phyloP scores from a whole-genome alignment of 2,113 vertebrate species.

The Arizona elegans region DNA sequence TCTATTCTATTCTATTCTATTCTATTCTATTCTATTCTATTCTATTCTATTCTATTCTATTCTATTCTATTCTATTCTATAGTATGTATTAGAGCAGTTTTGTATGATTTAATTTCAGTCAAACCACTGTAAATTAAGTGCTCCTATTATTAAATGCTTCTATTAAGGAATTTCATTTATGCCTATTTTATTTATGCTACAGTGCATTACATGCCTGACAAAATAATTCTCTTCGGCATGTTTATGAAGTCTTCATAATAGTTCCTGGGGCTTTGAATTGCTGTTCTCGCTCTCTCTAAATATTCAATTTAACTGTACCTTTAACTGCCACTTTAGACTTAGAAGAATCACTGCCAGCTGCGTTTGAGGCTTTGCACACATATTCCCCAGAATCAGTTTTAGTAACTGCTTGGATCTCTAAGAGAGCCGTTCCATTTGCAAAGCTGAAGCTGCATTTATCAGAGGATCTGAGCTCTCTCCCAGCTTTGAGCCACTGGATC shows the following conservation, averaged over 20 bases:
- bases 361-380: slow-evolving; percentile 91
- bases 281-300: background rate
- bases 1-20: too few relatives aligned
- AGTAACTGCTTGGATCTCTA: slow-evolving; percentile 78
- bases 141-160: background rate
- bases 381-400: slow-evolving; percentile 88
- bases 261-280: background rate
- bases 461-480: slow-evolving; percentile 82
- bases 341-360: slow-evolving; percentile 85
- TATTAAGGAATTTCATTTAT: background rate
- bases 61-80: too few relatives aligned
- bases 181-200: background rate
- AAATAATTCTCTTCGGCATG: background rate
- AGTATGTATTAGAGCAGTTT: background rate
- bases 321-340: slow-evolving; percentile 88
- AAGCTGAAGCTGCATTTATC: slow-evolving; percentile 85
- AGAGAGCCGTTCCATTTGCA: slow-evolving; percentile 79
- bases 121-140: background rate
- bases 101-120: background rate
- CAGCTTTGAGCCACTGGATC: slow-evolving; percentile 92
- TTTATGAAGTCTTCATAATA: background rate
- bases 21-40: too few relatives aligned
- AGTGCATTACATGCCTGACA: background rate
- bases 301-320: slow-evolving; percentile 74
- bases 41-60: too few relatives aligned